Evolutionary conservation across 2,797 vertebrate genomes (phyloP).

Genomic region (Alauda arvensis): DNA sequence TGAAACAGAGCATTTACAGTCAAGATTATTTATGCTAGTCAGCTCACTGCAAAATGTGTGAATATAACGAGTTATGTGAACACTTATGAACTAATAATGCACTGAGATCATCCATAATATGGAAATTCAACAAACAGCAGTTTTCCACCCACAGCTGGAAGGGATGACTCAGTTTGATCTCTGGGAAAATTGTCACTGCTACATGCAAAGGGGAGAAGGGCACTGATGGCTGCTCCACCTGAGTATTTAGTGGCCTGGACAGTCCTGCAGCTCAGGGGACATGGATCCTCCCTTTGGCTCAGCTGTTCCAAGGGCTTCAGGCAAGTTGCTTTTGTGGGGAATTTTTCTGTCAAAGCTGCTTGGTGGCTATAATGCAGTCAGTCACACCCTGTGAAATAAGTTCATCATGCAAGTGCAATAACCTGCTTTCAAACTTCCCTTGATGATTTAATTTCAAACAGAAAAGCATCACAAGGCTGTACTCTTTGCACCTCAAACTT

Average conservation of each 20-base stretch:
- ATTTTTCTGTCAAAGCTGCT: neutral
- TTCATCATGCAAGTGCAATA: conserved; percentile 10
- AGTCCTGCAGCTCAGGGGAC: neutral
- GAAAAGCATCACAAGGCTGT: neutral
- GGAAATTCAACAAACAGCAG: neutral
- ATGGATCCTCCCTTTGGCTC: neutral
- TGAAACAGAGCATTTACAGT: neutral
- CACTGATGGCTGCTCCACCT: neutral
- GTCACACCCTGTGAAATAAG: neutral
- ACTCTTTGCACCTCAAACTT: neutral
- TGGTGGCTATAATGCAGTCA: neutral
- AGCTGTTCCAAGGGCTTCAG: neutral
- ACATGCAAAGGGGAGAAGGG: neutral
- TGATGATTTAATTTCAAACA: conserved; percentile 54
- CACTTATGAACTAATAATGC: neutral
- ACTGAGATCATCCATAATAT: neutral
- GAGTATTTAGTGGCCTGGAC: neutral
- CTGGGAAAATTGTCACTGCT: neutral
- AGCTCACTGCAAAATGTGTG: neutral
- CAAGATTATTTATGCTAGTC: neutral
- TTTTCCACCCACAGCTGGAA: neutral
- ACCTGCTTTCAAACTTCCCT: conserved; percentile 26
- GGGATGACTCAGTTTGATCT: neutral
- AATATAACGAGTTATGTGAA: neutral
- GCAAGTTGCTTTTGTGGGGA: neutral